Evolutionary conservation across 2,888 invertebrate species (phyloP), one percentile per base, ranked within the genome.

Genomic region (Lasioglossum villosulum): DNA sequence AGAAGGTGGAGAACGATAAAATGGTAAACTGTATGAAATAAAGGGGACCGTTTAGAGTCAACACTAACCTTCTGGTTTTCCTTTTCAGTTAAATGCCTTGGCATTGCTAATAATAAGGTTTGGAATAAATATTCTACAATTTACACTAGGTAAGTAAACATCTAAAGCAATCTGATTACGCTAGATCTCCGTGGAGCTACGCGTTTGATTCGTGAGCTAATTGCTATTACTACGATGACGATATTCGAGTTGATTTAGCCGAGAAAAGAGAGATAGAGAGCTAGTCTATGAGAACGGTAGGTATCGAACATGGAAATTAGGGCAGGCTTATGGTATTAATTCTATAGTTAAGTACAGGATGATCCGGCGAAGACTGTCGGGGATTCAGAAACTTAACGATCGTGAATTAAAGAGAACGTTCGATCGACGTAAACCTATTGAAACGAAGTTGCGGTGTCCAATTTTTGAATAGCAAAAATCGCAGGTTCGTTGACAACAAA

Each of bases 61-160:
- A 84, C 86, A 86, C 86, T 86, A 86, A 86, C 86, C 86, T 86
- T 86, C 84, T 83, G 75, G 75, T 70, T 84, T 84, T 86, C 86
- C 86, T 86, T 86, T n/a, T 84, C 84, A 84, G 86, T 81, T 86
- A 86, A 86, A 86, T 86, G 78, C 78, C 75, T 75, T 84, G 73
- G 86, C 86, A 84, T 86, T 78, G 86, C 86, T 86, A 86, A 86
- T 86, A 86, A 86, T 86, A 86, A 86, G 86, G 86, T 81, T 74
- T 78, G 78, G 81, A 84, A 84, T 86, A 84, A 86, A 86, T 86
- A 86, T 68, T 86, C 86, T 84, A 86, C 86, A 78, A 78, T 86
- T 75, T 80, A 84, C 75, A 76, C 80, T 83, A 81, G 45, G 27
- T 86, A 78, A 81, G 80, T 84, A 81, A 37, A 84, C 78, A 83